Base-by-base conservation (phyloP, 2,888 invertebrate genomes). In the Xylota segnis region DNA sequence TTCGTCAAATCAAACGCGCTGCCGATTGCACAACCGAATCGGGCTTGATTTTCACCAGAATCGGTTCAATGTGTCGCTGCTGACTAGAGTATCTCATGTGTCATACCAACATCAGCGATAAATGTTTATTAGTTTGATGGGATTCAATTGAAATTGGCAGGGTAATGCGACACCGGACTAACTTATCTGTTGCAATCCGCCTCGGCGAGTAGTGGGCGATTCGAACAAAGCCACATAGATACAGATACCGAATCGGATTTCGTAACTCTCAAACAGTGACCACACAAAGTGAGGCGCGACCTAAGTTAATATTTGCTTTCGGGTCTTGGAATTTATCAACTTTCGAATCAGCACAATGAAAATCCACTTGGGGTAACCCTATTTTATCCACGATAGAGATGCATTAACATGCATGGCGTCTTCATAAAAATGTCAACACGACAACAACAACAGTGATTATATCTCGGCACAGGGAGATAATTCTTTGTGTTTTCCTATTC, bases 81-180 rank as follows among this genome's bases (percentile, higher is more conserved):
- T 59, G 27, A 10, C 29, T 0, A 27, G 32, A 56, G 16, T 56
- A 56, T 34, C 47, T 32, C 18, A 29, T 29, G 40, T 72, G 50
- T 72, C 65, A 56, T 82, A 58, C 50, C 37, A 58, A 59, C 32
- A 18, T 78, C 81, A 81, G 74, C 81, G 61, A 45, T 79, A 54
- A 63, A 10, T 63, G 58, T 65, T 63, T 70, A 61, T 70, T 61
- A 52, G 59, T 18, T 78, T 47, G 40, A 37, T 18, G 45, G 63
- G 50, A 50, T 50, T 23, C 23, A 23, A 34, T 34, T 37, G 12
- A 6, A 59, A 40, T 58, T 23, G 34, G 63, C 56, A 23, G 23
- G 18, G 59, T 59, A 68, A 61, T 18, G 23, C 40, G 52, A 61
- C 63, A 56, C 37, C 29, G 54, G 29, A 18, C 43, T 16, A 40